Evolutionary conservation across 1,140 invertebrate genomes (phyloP), one percentile per base, ranked within the genome.

Genomic region (Zaprionus inermis): DNA sequence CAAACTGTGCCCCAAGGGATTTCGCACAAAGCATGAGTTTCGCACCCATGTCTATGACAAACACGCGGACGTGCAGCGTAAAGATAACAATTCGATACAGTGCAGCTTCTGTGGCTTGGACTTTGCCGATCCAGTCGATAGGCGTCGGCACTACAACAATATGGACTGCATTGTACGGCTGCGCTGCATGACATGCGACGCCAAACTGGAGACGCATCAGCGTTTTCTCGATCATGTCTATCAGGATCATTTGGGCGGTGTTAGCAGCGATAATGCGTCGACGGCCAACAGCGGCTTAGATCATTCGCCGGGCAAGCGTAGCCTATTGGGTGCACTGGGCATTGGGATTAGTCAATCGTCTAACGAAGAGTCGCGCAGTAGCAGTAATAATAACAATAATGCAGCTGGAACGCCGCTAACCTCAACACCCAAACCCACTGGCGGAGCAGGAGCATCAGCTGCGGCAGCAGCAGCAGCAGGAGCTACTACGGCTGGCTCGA

Each of bases 151-250:
- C 52, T 92, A 92, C 60, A 92, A 92, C 61, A 92, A 92, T 55
- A 91, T 92, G 88, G 91, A 91, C 30, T 92, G 92, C 55, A 92
- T 92, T 67, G 90, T 92, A 3, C 80, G 83, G 3, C 32, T 92
- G 30, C 88, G 90, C n/a, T 92, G 92, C 74, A 89, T 91, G 74
- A 92, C 92, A 12, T 92, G 92, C 36, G 88, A 92, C 41, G 88
- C 82, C 18, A 91, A 92, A 56, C 73, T 92, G 66, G 91, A 92
- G 61, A 90, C 81, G 38, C 90, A 92, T 68, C 86, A 92, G 59
- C 82, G 81, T 1, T 92, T 92, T 66, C 74, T 92, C 28, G 91
- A 92, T 9, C 92, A 92, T 41, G 92, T 92, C 51, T 92, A 92
- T 69, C 84, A 91, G 67, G 85, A 91, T 57, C 92, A 92, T 64